Base-by-base conservation (phyloP, 1,140 invertebrate genomes). In the Ganaspis sp. region DNA sequence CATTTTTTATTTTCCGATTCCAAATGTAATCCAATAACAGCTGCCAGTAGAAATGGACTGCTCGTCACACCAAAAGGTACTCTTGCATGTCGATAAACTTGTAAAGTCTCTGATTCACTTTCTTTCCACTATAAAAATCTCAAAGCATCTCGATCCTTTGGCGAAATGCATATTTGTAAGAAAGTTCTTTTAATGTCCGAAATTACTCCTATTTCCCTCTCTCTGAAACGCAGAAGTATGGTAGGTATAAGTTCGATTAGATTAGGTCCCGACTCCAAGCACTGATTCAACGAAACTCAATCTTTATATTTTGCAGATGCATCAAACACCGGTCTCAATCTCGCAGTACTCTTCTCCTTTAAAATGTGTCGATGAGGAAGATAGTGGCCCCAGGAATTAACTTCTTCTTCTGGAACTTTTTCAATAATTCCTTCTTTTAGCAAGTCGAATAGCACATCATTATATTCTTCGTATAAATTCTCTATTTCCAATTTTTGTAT, bases 141-240 rank as follows among this genome's bases (percentile, higher is more conserved):
- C 6, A 89, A 34, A 73, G 78, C 82, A 49, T 87, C 78, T 64
- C 89, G 45, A 76, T 91, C 86, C 0, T 77, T 49, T 40, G 75
- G 49, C 49, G 69, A 15, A 3, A 91, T 29, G 6, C 21, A 26
- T 19, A 92, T 87, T 78, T 88, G 84, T 17, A 88, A 75, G 83
- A 92, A 92, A 0, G 88, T 90, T 64, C 88, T 89, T 54, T 83
- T 76, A 2, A 92, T 90, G 69, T 92, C 90, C 11, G 89, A 81
- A 11, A 84, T 83, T 0, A 91, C 79, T 23, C 85, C 90, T 69
- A 88, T 85, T 58, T 75, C 80, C 1, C 82, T 80, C 53, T 64
- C 75, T 53, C 90, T 69, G 77, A 92, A 92, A 26, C 79, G 70
- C 9, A 86, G 15, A n/a, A 92, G 69, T 37, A 90, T 72, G 1